Evolutionary conservation across 2,888 invertebrate genomes (phyloP).

Genomic region (Psylliodes chrysocephalus): DNA sequence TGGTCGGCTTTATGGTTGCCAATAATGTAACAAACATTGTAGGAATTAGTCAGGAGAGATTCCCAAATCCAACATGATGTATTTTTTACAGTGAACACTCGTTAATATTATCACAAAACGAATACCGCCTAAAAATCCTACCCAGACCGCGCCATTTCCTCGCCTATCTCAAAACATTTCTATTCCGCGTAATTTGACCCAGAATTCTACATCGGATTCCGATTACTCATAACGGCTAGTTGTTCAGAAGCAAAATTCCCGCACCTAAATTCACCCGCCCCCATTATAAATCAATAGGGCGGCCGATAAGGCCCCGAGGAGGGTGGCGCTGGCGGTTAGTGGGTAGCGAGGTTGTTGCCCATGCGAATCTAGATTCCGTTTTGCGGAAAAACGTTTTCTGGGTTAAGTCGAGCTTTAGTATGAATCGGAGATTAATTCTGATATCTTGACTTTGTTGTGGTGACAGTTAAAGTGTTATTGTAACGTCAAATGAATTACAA

Average conservation of each 20-base stretch:
- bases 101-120: too few species aligned
- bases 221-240: background rate
- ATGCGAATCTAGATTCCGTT: slow-evolving; percentile 1
- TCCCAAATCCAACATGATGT: too few species aligned
- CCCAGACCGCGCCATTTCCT: too few species aligned
- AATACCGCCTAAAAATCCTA: too few species aligned
- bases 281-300: background rate
- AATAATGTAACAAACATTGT: too few species aligned
- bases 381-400: background rate
- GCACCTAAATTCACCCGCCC: background rate
- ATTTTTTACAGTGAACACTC: too few species aligned
- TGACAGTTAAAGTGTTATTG: background rate
- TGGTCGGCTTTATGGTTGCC: too few species aligned
- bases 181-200: too few species aligned
- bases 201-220: slow-evolving; percentile 2
- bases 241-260: background rate
- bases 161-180: too few species aligned
- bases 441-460: background rate
- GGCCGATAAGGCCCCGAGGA: background rate
- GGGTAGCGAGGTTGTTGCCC: background rate
- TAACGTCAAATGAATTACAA: background rate
- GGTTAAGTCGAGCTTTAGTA: background rate
- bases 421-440: background rate
- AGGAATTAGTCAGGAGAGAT: too few species aligned
- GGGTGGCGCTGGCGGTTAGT: slow-evolving; percentile 3